phyloP scores from a whole-genome alignment of 2,113 vertebrate species.

The Poeciliopsis prolifica region DNA sequence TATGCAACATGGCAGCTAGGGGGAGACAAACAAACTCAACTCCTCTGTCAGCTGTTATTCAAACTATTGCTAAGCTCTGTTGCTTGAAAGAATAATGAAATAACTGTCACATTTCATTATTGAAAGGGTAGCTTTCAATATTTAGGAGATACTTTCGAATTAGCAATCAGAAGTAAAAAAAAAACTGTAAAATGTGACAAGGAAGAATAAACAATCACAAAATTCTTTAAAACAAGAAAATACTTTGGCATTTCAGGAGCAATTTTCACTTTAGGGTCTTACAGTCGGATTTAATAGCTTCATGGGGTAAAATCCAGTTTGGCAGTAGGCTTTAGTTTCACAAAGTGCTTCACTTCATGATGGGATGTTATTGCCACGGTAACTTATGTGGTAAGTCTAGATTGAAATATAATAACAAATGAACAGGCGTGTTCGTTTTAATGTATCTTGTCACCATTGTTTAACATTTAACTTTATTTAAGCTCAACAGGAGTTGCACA shows the following conservation, averaged over 20 bases:
- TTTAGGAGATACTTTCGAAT: background rate
- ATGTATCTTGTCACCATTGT: background rate
- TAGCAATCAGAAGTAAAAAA: background rate
- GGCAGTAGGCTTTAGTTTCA: background rate
- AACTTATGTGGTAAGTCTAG: too few species aligned
- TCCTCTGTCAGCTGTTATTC: background rate
- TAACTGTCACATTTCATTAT: background rate
- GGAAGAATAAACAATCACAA: background rate
- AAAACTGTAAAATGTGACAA: too few species aligned
- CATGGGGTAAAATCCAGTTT: background rate
- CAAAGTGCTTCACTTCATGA: background rate
- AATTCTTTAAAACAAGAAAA: background rate
- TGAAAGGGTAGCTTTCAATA: background rate
- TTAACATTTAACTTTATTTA: too few species aligned
- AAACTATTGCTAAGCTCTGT: background rate
- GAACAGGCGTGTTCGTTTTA: background rate
- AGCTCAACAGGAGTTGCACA: too few species aligned
- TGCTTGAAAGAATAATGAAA: slow-evolving; percentile 1
- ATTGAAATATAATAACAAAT: background rate
- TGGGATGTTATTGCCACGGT: too few species aligned
- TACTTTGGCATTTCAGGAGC: background rate
- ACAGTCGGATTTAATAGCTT: background rate
- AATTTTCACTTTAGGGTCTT: background rate
- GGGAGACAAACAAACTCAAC: slow-evolving; percentile 6
- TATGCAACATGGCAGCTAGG: slow-evolving; percentile 9